phyloP scores from a whole-genome alignment of 2,797 vertebrate species.

The Acanthornis magna region DNA sequence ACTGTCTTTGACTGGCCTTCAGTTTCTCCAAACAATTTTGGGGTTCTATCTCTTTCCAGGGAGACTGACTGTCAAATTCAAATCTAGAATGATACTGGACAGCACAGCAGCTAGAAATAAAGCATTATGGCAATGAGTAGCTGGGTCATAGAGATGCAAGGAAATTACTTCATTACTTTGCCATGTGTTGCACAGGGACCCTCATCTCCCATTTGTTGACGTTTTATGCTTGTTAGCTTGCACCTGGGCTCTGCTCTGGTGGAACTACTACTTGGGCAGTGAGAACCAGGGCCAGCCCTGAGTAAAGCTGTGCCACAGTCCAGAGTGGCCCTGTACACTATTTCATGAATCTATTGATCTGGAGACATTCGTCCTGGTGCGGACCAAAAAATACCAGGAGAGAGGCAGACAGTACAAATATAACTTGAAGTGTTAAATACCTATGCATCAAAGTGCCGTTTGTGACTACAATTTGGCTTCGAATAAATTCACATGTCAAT shows the following conservation, averaged over 20 bases:
- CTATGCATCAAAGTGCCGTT: neutral
- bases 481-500: constrained; percentile 63
- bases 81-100: neutral
- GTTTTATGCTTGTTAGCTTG: neutral
- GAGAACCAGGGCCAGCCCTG: neutral
- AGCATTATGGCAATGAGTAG: neutral
- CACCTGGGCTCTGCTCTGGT: neutral
- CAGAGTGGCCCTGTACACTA: accelerated
- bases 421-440: neutral
- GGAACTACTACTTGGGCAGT: neutral
- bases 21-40: neutral
- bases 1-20: neutral
- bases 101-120: neutral
- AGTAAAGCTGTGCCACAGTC: neutral
- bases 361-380: neutral
- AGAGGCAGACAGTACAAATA: neutral
- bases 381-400: neutral
- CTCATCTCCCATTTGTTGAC: neutral
- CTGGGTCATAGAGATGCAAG: neutral
- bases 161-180: neutral
- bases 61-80: neutral
- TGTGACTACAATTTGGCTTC: constrained; percentile 6
- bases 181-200: neutral
- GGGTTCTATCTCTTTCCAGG: neutral
- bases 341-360: neutral